Evolutionary conservation across 2,888 invertebrate genomes (phyloP).

Genomic region (Alentia gelatinosa): DNA sequence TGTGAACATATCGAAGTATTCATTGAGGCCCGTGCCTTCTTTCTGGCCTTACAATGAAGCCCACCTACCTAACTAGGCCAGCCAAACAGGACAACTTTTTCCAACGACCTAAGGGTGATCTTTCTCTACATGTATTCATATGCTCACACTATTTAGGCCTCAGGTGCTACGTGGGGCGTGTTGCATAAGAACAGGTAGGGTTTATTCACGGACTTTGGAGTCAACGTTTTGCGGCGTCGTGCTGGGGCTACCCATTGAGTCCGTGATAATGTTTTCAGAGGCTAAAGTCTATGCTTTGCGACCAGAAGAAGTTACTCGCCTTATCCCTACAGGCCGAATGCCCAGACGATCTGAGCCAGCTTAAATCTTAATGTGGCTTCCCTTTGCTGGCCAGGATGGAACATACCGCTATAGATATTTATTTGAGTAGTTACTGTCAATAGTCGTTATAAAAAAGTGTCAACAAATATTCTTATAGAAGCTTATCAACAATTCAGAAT

Average conservation of each 20-base stretch:
- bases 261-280: constrained; percentile 46
- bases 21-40: no score
- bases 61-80: background rate
- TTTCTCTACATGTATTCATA: background rate
- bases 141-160: background rate
- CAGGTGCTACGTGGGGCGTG: background rate
- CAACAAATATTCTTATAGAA: no score
- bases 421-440: no score
- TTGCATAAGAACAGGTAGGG: background rate
- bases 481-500: no score
- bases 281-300: constrained; percentile 36
- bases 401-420: no score
- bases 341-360: background rate
- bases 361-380: constrained; percentile 1
- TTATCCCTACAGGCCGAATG: constrained; percentile 7
- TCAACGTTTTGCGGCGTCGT: constrained; percentile 32
- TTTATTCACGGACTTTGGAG: constrained; percentile 36
- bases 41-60: no score
- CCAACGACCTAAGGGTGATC: background rate
- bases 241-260: background rate
- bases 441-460: no score
- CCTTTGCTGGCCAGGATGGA: no score
- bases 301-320: constrained; percentile 40
- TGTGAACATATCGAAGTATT: no score
- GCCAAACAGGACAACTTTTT: background rate